A percentile compares a stretch with the other conserved stretches of the same genome.
phyloP scores from a whole-genome alignment of 2,113 vertebrate genomes.

The Reinhardtius hippoglossoides region DNA sequence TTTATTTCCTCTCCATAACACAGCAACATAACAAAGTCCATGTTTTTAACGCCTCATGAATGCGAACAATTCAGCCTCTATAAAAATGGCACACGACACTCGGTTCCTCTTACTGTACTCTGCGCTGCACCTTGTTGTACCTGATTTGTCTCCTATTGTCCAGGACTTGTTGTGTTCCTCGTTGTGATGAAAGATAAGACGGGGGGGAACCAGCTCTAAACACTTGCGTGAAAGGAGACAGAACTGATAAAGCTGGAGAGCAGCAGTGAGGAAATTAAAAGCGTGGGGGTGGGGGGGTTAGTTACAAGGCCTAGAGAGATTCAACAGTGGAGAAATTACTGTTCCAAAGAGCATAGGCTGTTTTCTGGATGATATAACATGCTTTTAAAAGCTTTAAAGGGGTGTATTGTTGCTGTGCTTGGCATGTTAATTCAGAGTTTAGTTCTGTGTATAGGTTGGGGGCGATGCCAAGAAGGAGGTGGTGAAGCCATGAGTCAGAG shows the following conservation, averaged over 20 bases:
- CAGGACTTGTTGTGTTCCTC: constrained; percentile 47
- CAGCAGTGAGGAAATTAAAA: constrained; percentile 71
- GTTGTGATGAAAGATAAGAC: constrained; percentile 67
- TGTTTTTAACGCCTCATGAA: constrained; percentile 4
- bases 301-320: constrained; percentile 61
- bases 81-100: not conserved
- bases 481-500: constrained; percentile 53
- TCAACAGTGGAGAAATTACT: constrained; percentile 65
- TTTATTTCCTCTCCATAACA: not conserved
- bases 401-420: constrained; percentile 61
- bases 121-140: constrained; percentile 8
- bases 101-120: constrained; percentile 10
- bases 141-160: constrained; percentile 32
- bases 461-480: constrained; percentile 34
- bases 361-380: constrained; percentile 71
- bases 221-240: constrained; percentile 69
- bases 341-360: constrained; percentile 57
- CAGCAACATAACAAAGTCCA: not conserved
- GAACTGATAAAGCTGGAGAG: constrained; percentile 69
- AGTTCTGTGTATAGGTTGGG: constrained; percentile 23
- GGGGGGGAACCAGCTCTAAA: constrained; percentile 55
- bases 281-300: constrained; percentile 19
- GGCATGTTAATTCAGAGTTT: constrained; percentile 68
- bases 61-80: constrained; percentile 29
- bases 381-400: constrained; percentile 68